Evolutionary conservation across 2,113 vertebrate genomes (phyloP).

Genomic region (Ameiurus melas): DNA sequence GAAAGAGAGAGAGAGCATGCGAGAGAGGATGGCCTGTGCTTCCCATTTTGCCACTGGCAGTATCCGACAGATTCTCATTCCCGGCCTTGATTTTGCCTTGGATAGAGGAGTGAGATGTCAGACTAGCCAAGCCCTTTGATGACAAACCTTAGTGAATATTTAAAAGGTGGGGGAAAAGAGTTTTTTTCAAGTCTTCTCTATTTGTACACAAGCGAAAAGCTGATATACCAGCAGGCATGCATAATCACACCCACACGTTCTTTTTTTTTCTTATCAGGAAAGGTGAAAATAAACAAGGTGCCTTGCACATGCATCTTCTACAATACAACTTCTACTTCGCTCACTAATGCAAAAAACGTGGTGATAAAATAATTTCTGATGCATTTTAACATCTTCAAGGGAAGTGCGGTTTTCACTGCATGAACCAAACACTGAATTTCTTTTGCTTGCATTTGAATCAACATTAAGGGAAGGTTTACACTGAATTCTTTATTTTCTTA

Average conservation of each 20-base stretch:
- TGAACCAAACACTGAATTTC: conserved; percentile 1
- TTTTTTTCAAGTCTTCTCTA: conserved; percentile 13
- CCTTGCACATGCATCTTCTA: conserved; percentile 5
- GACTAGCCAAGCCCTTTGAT: conserved; percentile 28
- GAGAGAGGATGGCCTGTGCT: not conserved
- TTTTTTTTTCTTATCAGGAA: conserved; percentile 30
- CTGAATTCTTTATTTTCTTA: not conserved
- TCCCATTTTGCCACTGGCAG: conserved; percentile 35
- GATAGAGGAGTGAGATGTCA: conserved; percentile 48
- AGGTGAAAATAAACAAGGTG: conserved; percentile 28
- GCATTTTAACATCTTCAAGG: conserved; percentile 11
- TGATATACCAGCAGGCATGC: conserved; percentile 43
- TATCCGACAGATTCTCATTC: conserved; percentile 33
- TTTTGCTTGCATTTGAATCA: not conserved
- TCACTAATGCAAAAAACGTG: not conserved
- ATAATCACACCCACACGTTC: conserved; percentile 33
- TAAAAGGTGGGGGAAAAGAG: not conserved
- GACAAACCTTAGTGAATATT: conserved; percentile 39
- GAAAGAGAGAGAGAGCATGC: not conserved
- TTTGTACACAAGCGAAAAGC: conserved; percentile 40
- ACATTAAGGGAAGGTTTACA: not conserved
- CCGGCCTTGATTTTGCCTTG: conserved; percentile 20
- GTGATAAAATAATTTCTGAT: conserved; percentile 5
- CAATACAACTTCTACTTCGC: not conserved
- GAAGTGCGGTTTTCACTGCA: not conserved